Evolutionary conservation across 2,113 vertebrate genomes (phyloP).

Genomic region (Chrysochloris asiatica): DNA sequence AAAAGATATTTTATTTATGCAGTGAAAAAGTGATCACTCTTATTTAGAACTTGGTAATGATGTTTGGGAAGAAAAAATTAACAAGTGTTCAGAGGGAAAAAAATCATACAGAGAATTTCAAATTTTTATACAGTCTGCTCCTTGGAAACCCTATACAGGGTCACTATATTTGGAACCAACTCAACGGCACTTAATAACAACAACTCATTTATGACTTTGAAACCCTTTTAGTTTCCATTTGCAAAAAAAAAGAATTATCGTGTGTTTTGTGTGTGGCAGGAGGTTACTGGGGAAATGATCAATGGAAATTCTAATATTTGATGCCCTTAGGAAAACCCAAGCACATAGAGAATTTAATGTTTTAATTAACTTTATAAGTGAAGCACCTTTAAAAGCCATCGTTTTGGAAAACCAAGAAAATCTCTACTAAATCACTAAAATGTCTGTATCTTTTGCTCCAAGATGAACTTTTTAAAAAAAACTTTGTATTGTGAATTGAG

Average conservation of each 20-base stretch:
- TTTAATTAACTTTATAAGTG: slow-evolving; percentile 63
- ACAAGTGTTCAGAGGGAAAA: slow-evolving; percentile 7
- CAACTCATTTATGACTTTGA: neutral
- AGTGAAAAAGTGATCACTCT: neutral
- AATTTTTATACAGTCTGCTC: neutral
- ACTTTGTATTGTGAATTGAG: no score
- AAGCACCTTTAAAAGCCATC: slow-evolving; percentile 49
- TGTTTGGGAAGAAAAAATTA: slow-evolving; percentile 25
- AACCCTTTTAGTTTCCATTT: slow-evolving; percentile 1
- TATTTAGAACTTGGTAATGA: slow-evolving; percentile 32
- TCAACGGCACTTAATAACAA: no score
- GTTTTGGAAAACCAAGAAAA: slow-evolving; percentile 61
- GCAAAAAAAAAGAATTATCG: neutral
- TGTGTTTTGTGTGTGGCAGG: neutral
- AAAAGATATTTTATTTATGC: slow-evolving; percentile 8
- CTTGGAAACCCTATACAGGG: no score
- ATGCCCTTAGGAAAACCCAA: slow-evolving; percentile 54
- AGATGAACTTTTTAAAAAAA: no score
- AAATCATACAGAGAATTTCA: slow-evolving; percentile 8
- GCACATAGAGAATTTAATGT: slow-evolving; percentile 49
- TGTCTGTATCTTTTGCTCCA: slow-evolving; percentile 61
- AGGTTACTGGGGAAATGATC: neutral
- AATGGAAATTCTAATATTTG: slow-evolving; percentile 43
- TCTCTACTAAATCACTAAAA: slow-evolving; percentile 43
- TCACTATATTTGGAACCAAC: no score